A percentile compares a stretch with the other conserved stretches of the same genome.
phyloP scores from a whole-genome alignment of 2,888 invertebrate species.

The Listrodromus nycthemerus region DNA sequence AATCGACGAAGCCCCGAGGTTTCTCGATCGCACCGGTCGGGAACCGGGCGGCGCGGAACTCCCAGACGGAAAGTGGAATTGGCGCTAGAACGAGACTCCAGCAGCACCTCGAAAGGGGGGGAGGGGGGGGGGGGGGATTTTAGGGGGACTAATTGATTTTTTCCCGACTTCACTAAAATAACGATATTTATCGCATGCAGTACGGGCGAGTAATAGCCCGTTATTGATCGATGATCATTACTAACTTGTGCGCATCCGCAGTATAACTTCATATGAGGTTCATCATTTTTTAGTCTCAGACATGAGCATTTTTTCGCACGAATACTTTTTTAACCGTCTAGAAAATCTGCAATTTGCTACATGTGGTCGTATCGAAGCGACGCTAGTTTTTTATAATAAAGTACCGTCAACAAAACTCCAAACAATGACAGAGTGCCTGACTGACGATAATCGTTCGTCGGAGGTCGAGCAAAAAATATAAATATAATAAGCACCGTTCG shows the following conservation, averaged over 20 bases:
- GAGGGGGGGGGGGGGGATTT: not conserved
- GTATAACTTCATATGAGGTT: no score
- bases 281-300: no score
- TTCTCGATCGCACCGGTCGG: constrained; percentile 9
- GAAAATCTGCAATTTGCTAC: no score
- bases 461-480: not conserved
- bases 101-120: not conserved
- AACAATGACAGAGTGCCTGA: not conserved
- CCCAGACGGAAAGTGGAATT: constrained; percentile 30
- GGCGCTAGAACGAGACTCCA: constrained; percentile 30
- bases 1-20: constrained; percentile 74
- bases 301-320: no score
- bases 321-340: no score
- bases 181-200: no score
- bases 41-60: not conserved
- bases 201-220: no score
- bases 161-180: no score
- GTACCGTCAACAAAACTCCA: not conserved
- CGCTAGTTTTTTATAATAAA: not conserved
- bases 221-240: no score
- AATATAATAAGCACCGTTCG: constrained; percentile 7
- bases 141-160: not conserved
- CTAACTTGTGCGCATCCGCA: no score
- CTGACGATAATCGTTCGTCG: not conserved
- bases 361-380: no score